These are phyloP conservation scores for Chaetodon trifascialis DNA, from an alignment of 2,113 vertebrate species.

Conservation along the genomic window DNA sequence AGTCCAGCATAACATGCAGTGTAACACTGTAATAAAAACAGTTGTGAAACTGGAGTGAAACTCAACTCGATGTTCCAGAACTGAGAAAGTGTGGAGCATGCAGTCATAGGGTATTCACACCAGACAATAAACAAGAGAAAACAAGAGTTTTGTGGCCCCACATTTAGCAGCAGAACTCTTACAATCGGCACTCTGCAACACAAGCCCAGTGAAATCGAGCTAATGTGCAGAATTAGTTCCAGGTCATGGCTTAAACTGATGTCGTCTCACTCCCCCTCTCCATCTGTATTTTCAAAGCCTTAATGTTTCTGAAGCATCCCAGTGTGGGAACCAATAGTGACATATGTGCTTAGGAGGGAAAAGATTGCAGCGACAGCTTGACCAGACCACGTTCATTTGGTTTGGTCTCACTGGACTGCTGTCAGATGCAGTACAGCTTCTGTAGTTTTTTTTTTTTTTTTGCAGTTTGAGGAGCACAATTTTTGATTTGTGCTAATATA, in stretches of 20 bases:
- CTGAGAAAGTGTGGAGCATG: neutral
- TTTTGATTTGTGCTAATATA: slow-evolving; percentile 23
- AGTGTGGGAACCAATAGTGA: slow-evolving; percentile 52
- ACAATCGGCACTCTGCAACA: slow-evolving; percentile 37
- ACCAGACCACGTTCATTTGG: slow-evolving; percentile 32
- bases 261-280: slow-evolving; percentile 52
- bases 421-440: slow-evolving; percentile 8
- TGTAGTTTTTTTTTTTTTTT: slow-evolving; percentile 32
- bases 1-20: slow-evolving; percentile 22
- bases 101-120: neutral
- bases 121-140: slow-evolving; percentile 6
- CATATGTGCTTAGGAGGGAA: slow-evolving; percentile 24
- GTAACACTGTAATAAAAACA: slow-evolving; percentile 19
- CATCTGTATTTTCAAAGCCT: slow-evolving; percentile 62
- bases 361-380: slow-evolving; percentile 44
- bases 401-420: slow-evolving; percentile 12
- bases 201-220: slow-evolving; percentile 48
- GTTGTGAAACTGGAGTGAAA: slow-evolving; percentile 1
- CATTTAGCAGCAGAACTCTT: slow-evolving; percentile 20
- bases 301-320: slow-evolving; percentile 48
- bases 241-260: slow-evolving; percentile 63
- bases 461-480: neutral
- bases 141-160: neutral
- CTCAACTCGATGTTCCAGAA: neutral
- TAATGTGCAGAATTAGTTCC: slow-evolving; percentile 69